phyloP scores from a whole-genome alignment of 2,888 invertebrate genomes.

The Phyllotreta cruciferae region DNA sequence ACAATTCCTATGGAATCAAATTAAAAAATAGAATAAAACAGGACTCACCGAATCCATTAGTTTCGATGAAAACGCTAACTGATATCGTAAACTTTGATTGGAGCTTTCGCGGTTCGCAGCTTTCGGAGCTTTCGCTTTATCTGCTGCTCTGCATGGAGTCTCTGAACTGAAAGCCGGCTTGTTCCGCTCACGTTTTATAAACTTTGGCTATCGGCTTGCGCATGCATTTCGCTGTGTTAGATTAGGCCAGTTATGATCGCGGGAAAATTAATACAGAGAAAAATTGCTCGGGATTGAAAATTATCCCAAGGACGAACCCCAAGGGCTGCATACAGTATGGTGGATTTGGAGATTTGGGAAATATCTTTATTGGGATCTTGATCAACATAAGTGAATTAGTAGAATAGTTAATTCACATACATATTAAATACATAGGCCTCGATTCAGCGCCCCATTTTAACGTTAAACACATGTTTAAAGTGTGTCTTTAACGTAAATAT shows the following conservation, averaged over 20 bases:
- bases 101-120: conserved; percentile 33
- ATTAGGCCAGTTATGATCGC: conserved; percentile 26
- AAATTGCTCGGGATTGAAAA: no score
- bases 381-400: no score
- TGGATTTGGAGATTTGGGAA: no score
- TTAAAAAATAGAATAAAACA: conserved; percentile 6
- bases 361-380: no score
- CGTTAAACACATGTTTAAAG: no score
- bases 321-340: no score
- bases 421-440: no score
- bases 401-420: no score
- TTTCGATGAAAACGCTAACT: no score
- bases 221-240: conserved; percentile 39
- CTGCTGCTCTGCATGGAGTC: conserved; percentile 1
- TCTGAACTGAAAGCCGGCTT: conserved; percentile 30
- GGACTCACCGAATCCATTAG: conserved; percentile 22
- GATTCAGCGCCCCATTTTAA: no score
- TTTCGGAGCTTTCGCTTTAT: conserved; percentile 26
- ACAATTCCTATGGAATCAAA: background rate
- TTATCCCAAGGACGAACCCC: no score
- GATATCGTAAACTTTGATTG: background rate
- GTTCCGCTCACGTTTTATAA: conserved; percentile 24
- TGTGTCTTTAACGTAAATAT: no score
- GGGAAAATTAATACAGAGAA: conserved; percentile 6
- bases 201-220: conserved; percentile 21